These are phyloP conservation scores for Polia nebulosa DNA, from an alignment of 2,888 invertebrate genomes.

Conservation along the genomic window DNA sequence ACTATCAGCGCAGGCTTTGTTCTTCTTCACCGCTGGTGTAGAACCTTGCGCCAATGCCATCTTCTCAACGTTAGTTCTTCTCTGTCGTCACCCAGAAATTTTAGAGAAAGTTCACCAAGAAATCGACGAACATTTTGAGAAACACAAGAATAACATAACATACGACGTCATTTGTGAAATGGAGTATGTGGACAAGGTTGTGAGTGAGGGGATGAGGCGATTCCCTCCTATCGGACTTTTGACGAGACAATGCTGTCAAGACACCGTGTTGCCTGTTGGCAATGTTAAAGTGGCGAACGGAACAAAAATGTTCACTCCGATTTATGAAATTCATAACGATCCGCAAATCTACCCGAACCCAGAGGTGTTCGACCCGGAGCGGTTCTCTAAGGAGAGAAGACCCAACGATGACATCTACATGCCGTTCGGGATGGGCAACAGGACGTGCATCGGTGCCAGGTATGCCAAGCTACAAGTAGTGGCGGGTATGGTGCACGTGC, in stretches of 20 bases:
- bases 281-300: constrained; percentile 78
- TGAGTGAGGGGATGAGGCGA: constrained; percentile 74
- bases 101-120: constrained; percentile 65
- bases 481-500: constrained; percentile 71
- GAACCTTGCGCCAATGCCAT: constrained; percentile 72
- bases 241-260: constrained; percentile 72
- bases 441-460: constrained; percentile 83
- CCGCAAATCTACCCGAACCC: constrained; percentile 83
- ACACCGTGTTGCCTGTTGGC: constrained; percentile 78
- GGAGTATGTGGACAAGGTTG: constrained; percentile 78
- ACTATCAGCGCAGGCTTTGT: constrained; percentile 62
- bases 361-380: constrained; percentile 83
- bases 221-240: constrained; percentile 78
- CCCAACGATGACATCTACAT: constrained; percentile 72
- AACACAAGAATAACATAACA: constrained; percentile 35
- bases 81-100: constrained; percentile 75
- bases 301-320: constrained; percentile 74
- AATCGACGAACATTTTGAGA: constrained; percentile 53
- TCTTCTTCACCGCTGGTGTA: constrained; percentile 75
- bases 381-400: constrained; percentile 73
- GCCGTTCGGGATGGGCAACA: constrained; percentile 86
- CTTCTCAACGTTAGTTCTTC: constrained; percentile 71
- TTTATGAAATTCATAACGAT: constrained; percentile 82
- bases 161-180: constrained; percentile 71
- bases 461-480: constrained; percentile 75